These are phyloP conservation scores for Girardia tigrina DNA, from an alignment of 2,888 invertebrate genomes.

Conservation along the genomic window DNA sequence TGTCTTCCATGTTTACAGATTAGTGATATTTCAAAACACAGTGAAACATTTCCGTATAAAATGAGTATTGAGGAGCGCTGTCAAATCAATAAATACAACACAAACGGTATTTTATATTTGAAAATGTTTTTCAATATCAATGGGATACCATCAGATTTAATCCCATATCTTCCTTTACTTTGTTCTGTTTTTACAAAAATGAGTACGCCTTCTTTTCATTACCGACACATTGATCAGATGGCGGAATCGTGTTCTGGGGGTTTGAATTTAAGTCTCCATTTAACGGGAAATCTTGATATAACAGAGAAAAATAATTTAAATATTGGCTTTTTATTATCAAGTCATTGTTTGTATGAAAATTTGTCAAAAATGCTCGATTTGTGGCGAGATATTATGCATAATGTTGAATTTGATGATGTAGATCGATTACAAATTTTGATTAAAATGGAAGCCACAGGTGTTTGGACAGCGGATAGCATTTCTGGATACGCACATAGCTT, in stretches of 20 bases:
- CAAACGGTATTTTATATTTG: slow-evolving; percentile 16
- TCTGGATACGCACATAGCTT: too few species aligned
- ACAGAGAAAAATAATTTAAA: too few species aligned
- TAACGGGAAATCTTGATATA: too few species aligned
- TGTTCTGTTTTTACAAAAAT: slow-evolving; percentile 1
- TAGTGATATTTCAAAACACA: too few species aligned
- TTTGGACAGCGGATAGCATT: not conserved
- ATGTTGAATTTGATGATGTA: not conserved
- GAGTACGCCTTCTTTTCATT: not conserved
- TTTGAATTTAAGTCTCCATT: not conserved
- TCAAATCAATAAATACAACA: slow-evolving; percentile 26
- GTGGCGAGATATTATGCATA: not conserved
- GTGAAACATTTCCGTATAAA: too few species aligned
- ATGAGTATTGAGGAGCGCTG: too few species aligned
- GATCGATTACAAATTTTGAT: not conserved
- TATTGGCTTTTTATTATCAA: not conserved
- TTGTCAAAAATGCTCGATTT: not conserved
- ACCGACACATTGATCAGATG: not conserved
- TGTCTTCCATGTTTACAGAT: too few species aligned
- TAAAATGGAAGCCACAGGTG: slow-evolving; percentile 15
- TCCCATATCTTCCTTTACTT: slow-evolving; percentile 27
- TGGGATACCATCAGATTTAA: not conserved
- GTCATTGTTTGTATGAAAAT: slow-evolving; percentile 1
- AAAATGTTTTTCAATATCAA: slow-evolving; percentile 24
- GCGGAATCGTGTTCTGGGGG: slow-evolving; percentile 9